phyloP scores from a whole-genome alignment of 2,888 invertebrate species.

The Cataglyphis altisquamis region DNA sequence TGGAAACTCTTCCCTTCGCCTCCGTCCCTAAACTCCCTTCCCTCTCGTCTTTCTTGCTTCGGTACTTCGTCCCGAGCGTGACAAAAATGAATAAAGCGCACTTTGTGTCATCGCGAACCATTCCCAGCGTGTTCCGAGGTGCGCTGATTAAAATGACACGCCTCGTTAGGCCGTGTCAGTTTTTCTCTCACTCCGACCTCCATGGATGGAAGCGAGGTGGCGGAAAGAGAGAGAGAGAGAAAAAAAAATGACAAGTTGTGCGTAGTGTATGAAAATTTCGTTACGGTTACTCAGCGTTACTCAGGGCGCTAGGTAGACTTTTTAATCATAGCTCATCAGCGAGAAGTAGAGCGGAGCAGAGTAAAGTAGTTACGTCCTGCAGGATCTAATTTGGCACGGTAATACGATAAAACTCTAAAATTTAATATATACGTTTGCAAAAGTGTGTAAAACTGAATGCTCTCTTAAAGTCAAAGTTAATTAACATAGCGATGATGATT shows the following conservation, averaged over 20 bases:
- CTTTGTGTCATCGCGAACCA: slow-evolving; percentile 24
- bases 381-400: neutral
- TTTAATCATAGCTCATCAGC: slow-evolving; percentile 65
- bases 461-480: slow-evolving; percentile 25
- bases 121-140: slow-evolving; percentile 1
- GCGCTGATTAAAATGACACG: slow-evolving; percentile 55
- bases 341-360: slow-evolving; percentile 55
- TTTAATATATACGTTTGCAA: slow-evolving; percentile 3
- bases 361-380: slow-evolving; percentile 28
- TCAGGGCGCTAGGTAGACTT: slow-evolving; percentile 10
- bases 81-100: slow-evolving; percentile 50
- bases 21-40: neutral
- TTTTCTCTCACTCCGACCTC: slow-evolving; percentile 4
- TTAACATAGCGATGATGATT: neutral
- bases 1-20: slow-evolving; percentile 16
- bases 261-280: slow-evolving; percentile 59
- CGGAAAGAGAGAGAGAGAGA: slow-evolving; percentile 6
- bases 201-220: neutral
- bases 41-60: slow-evolving; percentile 35
- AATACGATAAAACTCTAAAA: slow-evolving; percentile 1
- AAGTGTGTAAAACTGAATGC: neutral
- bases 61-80: slow-evolving; percentile 42
- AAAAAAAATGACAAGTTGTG: slow-evolving; percentile 30
- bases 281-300: slow-evolving; percentile 32
- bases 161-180: slow-evolving; percentile 51